Base-by-base conservation (phyloP, 2,888 invertebrate species). In the Perizoma affinitatum region DNA sequence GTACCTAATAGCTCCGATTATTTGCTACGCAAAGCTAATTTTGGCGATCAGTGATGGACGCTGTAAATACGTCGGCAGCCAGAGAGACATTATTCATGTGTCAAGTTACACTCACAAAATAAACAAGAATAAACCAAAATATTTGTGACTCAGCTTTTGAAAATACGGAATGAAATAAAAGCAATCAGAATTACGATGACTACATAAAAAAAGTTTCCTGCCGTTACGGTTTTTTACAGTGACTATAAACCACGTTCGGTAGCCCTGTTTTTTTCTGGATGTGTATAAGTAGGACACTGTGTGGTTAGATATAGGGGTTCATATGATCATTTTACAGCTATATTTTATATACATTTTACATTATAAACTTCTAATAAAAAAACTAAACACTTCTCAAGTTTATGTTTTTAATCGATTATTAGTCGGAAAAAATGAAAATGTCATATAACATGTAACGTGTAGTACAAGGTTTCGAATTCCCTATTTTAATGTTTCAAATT, bases 201-300 rank as follows among this genome's bases (percentile, higher is more conserved):
- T 47, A 48, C 58, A 58, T 62, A 54, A 62, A 62, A 57, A 51
- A 42, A 22, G 41, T 51, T 44, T 33, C 42, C 57, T 46, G 48
- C 58, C 52, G 67, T 77, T 70, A 73, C 70, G 70, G 67, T 77
- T 71, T 73, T 69, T 71, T 66, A 68, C 71, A 76, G 71, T 70
- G 72, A 69, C 68, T 66, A 72, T 76, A 76, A 77, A 75, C 65
- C 68, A 71, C 65, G 67, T 58, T 63, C 54, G 60, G 66, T 67
- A 65, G 70, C 63, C 48, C 44, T 36, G 36, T 48, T 53, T 49
- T 58, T 45, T 62, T 34, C 48, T 49, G 52, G 47, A 53, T 55
- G 54, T 53, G 45, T 49, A 38, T 43, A 11, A 22, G 22, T 22
- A 22, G 22, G 22, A 22, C 22, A 22, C 48, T 47, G 52, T 45